phyloP scores from a whole-genome alignment of 2,797 vertebrate species.

The Synanceia verrucosa region DNA sequence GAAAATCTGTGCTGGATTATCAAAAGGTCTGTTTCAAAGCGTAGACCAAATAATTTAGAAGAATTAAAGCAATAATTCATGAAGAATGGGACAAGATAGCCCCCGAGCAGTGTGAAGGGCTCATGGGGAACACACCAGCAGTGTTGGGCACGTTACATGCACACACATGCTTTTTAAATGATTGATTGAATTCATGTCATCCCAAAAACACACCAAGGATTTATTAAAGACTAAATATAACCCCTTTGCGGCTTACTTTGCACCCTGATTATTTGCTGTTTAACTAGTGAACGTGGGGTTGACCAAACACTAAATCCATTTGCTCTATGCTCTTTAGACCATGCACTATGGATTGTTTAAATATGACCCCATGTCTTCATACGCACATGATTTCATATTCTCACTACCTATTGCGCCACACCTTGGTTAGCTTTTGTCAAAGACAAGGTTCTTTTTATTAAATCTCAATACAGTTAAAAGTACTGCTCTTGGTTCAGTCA shows the following conservation, averaged over 20 bases:
- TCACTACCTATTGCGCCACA: neutral
- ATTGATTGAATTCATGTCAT: no score
- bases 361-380: neutral
- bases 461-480: constrained; percentile 53
- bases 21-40: no score
- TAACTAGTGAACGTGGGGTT: neutral
- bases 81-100: no score
- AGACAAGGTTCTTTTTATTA: constrained; percentile 20
- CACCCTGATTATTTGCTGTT: neutral
- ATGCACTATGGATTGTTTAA: neutral
- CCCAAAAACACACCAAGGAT: neutral
- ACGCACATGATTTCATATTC: neutral
- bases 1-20: no score
- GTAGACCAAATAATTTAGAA: no score
- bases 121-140: no score
- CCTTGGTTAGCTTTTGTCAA: constrained; percentile 1
- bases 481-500: constrained; percentile 50
- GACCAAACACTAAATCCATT: neutral
- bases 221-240: neutral
- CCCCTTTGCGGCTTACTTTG: neutral
- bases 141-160: no score
- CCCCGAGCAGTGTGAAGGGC: no score
- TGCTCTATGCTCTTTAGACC: neutral
- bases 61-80: no score
- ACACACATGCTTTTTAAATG: no score